Conservation (phyloP, 2,888 invertebrate genomes). For the Oscheius sp. region DNA sequence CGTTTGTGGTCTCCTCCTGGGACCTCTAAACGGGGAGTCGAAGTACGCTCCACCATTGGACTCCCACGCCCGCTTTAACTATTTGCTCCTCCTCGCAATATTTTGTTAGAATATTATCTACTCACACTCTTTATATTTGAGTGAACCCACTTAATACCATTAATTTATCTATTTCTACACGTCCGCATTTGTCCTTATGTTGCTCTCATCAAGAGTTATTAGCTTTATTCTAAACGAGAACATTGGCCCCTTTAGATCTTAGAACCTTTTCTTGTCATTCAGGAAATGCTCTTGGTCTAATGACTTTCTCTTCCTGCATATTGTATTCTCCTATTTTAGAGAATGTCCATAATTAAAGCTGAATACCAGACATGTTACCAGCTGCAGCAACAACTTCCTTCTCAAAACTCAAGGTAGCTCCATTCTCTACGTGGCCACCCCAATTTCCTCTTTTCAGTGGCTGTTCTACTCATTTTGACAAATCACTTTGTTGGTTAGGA, state of each 20-base stretch:
- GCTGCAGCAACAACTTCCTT: conserved; percentile 23
- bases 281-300: not conserved
- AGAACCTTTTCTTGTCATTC: not conserved
- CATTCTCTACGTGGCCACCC: not conserved
- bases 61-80: conserved; percentile 27
- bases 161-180: too few relatives aligned
- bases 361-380: conserved; percentile 34
- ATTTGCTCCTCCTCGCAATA: conserved; percentile 11
- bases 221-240: conserved; percentile 15
- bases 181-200: too few relatives aligned
- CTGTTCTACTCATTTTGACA: conserved; percentile 65
- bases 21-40: conserved; percentile 31
- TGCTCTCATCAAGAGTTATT: conserved; percentile 12
- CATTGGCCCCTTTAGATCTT: conserved; percentile 1
- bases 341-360: conserved; percentile 39
- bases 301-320: not conserved
- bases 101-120: not conserved
- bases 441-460: conserved; percentile 37
- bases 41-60: conserved; percentile 23
- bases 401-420: conserved; percentile 23
- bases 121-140: too few relatives aligned
- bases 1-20: conserved; percentile 28
- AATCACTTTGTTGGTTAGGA: conserved; percentile 68
- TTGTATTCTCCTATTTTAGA: conserved; percentile 12
- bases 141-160: too few relatives aligned